Conservation (phyloP, 2,113 vertebrate genomes). For the Clarias batrachus region DNA sequence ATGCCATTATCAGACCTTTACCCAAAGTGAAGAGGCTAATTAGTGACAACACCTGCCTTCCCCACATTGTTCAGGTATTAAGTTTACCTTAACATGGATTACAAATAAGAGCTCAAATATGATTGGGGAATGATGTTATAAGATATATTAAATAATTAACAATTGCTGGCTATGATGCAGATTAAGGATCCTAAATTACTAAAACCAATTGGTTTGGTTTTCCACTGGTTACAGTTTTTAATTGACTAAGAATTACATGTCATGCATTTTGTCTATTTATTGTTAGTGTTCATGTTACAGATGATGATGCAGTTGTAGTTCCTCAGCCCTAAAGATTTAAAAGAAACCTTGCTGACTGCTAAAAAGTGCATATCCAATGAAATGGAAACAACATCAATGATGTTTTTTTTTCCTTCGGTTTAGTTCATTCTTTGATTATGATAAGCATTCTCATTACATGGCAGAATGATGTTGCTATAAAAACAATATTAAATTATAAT, state of each 20-base stretch:
- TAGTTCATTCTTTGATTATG: neutral
- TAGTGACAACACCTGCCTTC: constrained; percentile 90
- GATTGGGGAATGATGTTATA: neutral
- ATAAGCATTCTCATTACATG: neutral
- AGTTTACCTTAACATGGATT: too few species aligned
- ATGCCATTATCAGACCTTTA: constrained; percentile 94
- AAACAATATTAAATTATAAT: neutral
- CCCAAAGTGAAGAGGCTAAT: constrained; percentile 93
- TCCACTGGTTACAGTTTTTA: neutral
- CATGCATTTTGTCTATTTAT: neutral
- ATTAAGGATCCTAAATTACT: neutral
- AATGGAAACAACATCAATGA: neutral
- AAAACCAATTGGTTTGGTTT: neutral
- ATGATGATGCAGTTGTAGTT: neutral
- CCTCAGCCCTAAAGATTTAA: neutral
- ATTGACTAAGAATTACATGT: neutral
- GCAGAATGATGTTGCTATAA: neutral
- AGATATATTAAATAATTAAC: neutral
- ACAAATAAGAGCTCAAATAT: neutral
- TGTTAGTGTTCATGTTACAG: neutral
- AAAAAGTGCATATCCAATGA: neutral
- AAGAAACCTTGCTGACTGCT: neutral
- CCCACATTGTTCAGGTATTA: constrained; percentile 94
- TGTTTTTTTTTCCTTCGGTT: neutral
- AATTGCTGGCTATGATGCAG: neutral